phyloP scores from a whole-genome alignment of 2,797 vertebrate genomes.

The Novumbra hubbsi region DNA sequence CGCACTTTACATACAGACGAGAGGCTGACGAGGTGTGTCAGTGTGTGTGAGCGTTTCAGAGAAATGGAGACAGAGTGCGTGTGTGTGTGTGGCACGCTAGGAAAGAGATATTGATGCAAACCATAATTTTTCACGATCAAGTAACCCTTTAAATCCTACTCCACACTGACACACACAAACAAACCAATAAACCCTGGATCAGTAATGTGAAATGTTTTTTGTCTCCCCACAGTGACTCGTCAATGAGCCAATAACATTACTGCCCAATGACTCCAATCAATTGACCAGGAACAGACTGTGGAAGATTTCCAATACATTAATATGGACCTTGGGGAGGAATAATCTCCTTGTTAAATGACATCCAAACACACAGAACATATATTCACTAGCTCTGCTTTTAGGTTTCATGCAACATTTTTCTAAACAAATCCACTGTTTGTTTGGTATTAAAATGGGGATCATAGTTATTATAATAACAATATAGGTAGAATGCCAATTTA shows the following conservation, averaged over 20 bases:
- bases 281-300: slow-evolving; percentile 24
- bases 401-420: no score
- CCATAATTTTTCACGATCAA: neutral
- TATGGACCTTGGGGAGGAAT: slow-evolving; percentile 32
- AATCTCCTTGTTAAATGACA: slow-evolving; percentile 46
- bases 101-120: slow-evolving; percentile 3
- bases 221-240: slow-evolving; percentile 30
- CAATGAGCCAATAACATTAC: slow-evolving; percentile 27
- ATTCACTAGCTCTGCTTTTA: no score
- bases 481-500: no score
- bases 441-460: no score
- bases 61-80: neutral
- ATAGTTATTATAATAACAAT: no score
- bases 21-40: neutral
- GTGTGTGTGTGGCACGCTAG: slow-evolving; percentile 31
- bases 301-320: neutral
- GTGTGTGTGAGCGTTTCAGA: neutral
- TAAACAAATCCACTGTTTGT: no score
- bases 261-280: slow-evolving; percentile 31
- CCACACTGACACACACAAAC: slow-evolving; percentile 10
- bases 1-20: neutral
- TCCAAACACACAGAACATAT: neutral
- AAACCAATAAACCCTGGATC: slow-evolving; percentile 28
- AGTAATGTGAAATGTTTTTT: slow-evolving; percentile 39
- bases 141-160: neutral